Percentiles rank a stretch among this genome's conserved stretches.
Conservation (phyloP, 2,113 vertebrate genomes). For the Chloebia gouldiae region DNA sequence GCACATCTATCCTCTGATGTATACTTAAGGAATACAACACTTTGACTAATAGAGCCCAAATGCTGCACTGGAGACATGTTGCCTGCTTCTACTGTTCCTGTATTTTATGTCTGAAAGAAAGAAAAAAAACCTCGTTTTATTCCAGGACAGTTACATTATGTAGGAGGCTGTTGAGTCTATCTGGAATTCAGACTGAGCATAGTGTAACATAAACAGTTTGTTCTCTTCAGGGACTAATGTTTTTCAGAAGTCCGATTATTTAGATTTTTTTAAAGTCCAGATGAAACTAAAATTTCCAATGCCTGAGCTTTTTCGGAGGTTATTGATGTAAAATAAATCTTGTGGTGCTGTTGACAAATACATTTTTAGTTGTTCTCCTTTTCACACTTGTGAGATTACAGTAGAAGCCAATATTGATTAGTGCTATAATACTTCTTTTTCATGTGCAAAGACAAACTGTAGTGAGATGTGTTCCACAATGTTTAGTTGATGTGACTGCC, state of each 20-base stretch:
- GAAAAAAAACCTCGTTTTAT: slow-evolving; percentile 1
- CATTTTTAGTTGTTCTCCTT: background rate
- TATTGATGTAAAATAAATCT: background rate
- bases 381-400: background rate
- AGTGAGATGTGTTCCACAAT: background rate
- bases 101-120: slow-evolving; percentile 17
- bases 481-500: background rate
- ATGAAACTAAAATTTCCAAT: background rate
- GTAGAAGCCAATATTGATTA: background rate
- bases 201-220: background rate
- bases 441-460: background rate
- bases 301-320: background rate
- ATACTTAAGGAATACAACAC: slow-evolving; percentile 60
- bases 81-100: background rate
- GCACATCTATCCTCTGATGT: slow-evolving; percentile 44
- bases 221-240: background rate
- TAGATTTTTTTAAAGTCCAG: background rate
- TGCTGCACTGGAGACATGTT: slow-evolving; percentile 45
- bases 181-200: slow-evolving; percentile 5
- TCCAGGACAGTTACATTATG: slow-evolving; percentile 27
- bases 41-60: slow-evolving; percentile 59
- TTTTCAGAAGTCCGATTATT: background rate
- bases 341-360: background rate
- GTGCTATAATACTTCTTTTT: background rate
- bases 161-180: slow-evolving; percentile 42